Evolutionary conservation across 2,888 invertebrate genomes (phyloP).

Genomic region (Monopis laevigella): DNA sequence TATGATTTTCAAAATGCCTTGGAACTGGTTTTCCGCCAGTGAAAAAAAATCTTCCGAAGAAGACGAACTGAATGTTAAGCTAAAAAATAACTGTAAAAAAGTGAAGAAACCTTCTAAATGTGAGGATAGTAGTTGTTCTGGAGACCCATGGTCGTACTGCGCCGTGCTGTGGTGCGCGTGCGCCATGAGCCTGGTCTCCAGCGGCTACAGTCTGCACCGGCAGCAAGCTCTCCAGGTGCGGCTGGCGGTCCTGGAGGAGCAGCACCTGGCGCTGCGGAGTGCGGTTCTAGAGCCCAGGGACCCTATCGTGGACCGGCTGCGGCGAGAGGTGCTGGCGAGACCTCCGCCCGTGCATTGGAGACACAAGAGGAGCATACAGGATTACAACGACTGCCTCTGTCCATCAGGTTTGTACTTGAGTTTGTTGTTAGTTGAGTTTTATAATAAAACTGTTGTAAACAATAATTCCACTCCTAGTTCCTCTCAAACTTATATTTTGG

Average conservation of each 20-base stretch:
- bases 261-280: conserved; percentile 61
- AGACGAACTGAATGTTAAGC: conserved; percentile 18
- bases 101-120: not conserved
- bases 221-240: conserved; percentile 63
- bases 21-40: conserved; percentile 31
- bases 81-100: too few species aligned
- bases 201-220: conserved; percentile 69
- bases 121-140: conserved; percentile 37
- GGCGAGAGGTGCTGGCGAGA: conserved; percentile 58
- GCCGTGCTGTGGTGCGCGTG: conserved; percentile 72
- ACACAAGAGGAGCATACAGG: conserved; percentile 56
- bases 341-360: conserved; percentile 39
- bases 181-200: conserved; percentile 69
- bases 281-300: conserved; percentile 60
- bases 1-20: conserved; percentile 56
- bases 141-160: conserved; percentile 55
- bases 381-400: conserved; percentile 74
- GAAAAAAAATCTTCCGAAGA: conserved; percentile 24
- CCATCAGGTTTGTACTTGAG: conserved; percentile 79
- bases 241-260: conserved; percentile 63
- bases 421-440: too few species aligned
- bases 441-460: too few species aligned
- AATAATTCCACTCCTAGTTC: too few species aligned
- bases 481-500: too few species aligned
- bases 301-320: conserved; percentile 62